A percentile compares a stretch with the other conserved stretches of the same genome.
phyloP scores from a whole-genome alignment of 2,797 vertebrate species.

The Crax fasciolata region DNA sequence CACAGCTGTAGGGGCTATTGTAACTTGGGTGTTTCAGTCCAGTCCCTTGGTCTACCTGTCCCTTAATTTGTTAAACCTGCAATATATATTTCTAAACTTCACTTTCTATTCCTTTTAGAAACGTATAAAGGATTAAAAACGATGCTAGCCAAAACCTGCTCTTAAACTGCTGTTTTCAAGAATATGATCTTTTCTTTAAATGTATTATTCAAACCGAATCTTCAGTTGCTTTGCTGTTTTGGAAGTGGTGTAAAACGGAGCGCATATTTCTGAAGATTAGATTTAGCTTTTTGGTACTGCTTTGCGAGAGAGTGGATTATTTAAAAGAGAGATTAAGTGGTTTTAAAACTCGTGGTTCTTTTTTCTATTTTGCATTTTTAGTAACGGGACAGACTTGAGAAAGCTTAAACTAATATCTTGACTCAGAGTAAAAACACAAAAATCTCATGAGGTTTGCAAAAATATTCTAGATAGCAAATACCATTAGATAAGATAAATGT shows the following conservation, averaged over 20 bases:
- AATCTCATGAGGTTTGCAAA: background rate
- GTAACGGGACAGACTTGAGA: background rate
- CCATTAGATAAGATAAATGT: background rate
- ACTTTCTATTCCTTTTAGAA: background rate
- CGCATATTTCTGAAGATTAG: background rate
- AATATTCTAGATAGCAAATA: background rate
- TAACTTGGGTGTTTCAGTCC: background rate
- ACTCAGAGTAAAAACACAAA: background rate
- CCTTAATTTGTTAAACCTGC: background rate
- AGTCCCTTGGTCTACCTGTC: background rate
- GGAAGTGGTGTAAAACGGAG: background rate
- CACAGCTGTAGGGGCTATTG: rapidly evolving
- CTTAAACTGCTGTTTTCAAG: background rate
- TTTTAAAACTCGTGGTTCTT: background rate
- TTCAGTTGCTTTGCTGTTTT: background rate
- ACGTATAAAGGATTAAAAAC: constrained; percentile 1
- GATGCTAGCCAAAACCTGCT: background rate
- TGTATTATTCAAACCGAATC: background rate
- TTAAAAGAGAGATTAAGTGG: background rate
- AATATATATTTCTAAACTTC: background rate
- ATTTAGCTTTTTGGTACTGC: background rate
- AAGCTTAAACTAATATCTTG: constrained; percentile 11
- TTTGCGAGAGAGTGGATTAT: background rate
- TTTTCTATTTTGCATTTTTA: constrained; percentile 20
- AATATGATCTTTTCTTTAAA: background rate